Evolutionary conservation across 2,888 invertebrate species (phyloP), one percentile per base, ranked within the genome.

Genomic region (Orthosia incerta): DNA sequence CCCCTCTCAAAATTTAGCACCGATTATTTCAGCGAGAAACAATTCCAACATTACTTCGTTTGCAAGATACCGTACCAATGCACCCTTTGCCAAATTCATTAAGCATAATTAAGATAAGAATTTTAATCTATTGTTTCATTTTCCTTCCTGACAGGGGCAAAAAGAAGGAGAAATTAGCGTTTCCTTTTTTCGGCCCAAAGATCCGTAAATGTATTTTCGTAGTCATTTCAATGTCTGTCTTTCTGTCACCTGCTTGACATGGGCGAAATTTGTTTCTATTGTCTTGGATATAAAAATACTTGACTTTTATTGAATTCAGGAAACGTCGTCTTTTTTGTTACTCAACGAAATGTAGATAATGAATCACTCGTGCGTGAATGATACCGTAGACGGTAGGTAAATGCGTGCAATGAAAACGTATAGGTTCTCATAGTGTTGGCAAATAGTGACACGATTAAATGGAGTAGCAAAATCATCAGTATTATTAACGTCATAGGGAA

Each of bases 21-120:
- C 20, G 46, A 73, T 80, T 71, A 73, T 73, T 71, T 80, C 23
- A 61, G 15, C n/a, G 31, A 15, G 64, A 75, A 77, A 76, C 62
- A 85, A 74, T 85, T 63, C 53, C 57, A 70, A 16, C 46, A 53
- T 50, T 72, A 68, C 62, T 71, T 72, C 45, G 56, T 72, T 74
- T 82, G 39, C 26, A 59, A 82, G 70, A 82, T 76, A 82, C 55
- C 67, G 71, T 64, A 53, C 70, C 70, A 48, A 71, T 84, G 83
- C 80, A 85, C 69, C 71, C 83, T 73, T 83, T 77, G 72, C 74
- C 66, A 75, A 80, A 84, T 83, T 83, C 69, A 84, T 76, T 83
- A 80, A 62, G 59, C 45, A 73, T 70, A 80, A 83, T 83, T 83
- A 85, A 80, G 80, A 83, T 85, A 84, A 83, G 72, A 76, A 84